Conservation (phyloP, 2,888 invertebrate species). For the Torymus auratus region DNA sequence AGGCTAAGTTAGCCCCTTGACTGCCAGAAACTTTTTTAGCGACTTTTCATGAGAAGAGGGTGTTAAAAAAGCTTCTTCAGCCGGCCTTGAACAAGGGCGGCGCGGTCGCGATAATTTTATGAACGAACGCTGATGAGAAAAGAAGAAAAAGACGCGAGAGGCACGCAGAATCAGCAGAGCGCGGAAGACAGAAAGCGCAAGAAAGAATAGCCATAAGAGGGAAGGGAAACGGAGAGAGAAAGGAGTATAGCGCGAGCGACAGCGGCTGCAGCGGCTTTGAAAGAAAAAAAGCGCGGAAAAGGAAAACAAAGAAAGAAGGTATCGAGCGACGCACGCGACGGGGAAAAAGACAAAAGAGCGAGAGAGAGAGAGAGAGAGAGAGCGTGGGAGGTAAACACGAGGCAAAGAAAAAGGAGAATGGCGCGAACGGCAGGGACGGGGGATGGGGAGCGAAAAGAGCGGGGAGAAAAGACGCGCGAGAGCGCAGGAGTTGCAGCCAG, state of each 20-base stretch:
- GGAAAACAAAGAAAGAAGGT: background rate
- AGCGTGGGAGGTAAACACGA: constrained; percentile 11
- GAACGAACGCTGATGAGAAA: constrained; percentile 28
- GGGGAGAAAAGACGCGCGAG: constrained; percentile 1
- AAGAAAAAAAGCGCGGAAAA: constrained; percentile 5
- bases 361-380: background rate
- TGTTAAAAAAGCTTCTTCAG: constrained; percentile 17
- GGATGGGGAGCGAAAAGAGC: background rate
- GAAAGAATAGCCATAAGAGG: background rate
- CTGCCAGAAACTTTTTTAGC: constrained; percentile 38
- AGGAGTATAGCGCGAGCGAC: background rate
- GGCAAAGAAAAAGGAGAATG: constrained; percentile 11
- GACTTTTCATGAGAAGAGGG: constrained; percentile 13
- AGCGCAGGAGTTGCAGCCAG: background rate
- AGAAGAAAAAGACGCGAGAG: constrained; percentile 12
- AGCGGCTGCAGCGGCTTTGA: background rate
- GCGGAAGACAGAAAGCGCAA: background rate
- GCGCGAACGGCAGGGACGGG: background rate
- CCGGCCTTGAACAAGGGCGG: background rate
- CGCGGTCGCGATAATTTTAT: constrained; percentile 41
- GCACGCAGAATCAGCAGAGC: background rate
- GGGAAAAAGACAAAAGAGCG: constrained; percentile 29
- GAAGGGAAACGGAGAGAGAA: background rate
- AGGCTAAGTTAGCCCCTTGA: constrained; percentile 39
- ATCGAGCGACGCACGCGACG: constrained; percentile 2